A percentile compares a stretch with the other conserved stretches of the same genome.
Conservation (phyloP, 2,113 vertebrate genomes). For the Arenaria interpres region DNA sequence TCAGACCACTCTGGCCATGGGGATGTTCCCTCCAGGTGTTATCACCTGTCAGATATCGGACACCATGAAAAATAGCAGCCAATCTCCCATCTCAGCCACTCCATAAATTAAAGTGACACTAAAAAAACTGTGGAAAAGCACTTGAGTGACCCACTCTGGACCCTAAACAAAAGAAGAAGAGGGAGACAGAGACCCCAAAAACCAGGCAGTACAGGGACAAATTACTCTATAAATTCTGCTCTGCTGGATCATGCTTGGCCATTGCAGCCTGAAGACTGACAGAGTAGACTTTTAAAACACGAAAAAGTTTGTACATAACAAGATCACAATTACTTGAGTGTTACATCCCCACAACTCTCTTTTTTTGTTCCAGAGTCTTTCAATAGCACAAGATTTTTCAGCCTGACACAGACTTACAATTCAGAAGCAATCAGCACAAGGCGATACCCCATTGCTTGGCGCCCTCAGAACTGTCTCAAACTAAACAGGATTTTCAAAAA, state of each 20-base stretch:
- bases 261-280: background rate
- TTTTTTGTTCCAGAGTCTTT: background rate
- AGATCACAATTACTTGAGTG: background rate
- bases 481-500: background rate
- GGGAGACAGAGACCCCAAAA: background rate
- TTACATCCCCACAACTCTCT: background rate
- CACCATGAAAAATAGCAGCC: background rate
- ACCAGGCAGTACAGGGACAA: background rate
- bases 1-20: background rate
- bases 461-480: background rate
- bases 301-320: background rate
- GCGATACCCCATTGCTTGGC: background rate
- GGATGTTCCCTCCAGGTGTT: background rate
- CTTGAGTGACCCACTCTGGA: background rate
- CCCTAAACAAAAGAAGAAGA: background rate
- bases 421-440: background rate
- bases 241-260: background rate
- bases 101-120: background rate
- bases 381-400: background rate
- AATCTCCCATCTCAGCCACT: background rate
- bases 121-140: background rate
- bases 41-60: background rate
- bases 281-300: background rate
- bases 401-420: rapidly evolving
- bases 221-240: background rate